Conservation (phyloP, 2,888 invertebrate genomes). For the Drosophila histrio region DNA sequence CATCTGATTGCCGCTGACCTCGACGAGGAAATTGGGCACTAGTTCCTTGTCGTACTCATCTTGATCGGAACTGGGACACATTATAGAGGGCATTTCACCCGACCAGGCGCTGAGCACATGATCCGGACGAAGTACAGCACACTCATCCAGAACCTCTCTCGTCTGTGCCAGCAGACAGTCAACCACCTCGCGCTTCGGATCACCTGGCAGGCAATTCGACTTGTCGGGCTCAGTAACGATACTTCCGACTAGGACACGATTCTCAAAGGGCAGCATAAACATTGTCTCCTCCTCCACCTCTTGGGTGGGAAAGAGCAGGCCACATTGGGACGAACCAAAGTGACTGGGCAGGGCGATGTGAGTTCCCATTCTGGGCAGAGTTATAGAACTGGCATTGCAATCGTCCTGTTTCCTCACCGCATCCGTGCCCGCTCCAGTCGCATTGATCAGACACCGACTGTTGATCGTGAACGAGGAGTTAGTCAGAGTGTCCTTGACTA, state of each 20-base stretch:
- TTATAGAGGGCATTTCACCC: conserved; percentile 97
- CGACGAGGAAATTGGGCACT: conserved; percentile 98
- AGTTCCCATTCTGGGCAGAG: conserved; percentile 81
- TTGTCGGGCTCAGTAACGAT: conserved; percentile 95
- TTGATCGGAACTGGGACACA: conserved; percentile 92
- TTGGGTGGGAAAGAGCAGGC: conserved; percentile 97
- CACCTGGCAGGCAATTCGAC: conserved; percentile 92
- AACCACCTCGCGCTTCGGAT: conserved; percentile 97
- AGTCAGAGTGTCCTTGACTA: conserved; percentile 90
- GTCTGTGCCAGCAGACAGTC: conserved; percentile 98
- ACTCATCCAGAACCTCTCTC: conserved; percentile 95
- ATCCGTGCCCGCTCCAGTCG: conserved; percentile 98
- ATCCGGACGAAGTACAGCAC: conserved; percentile 97
- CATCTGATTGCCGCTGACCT: conserved; percentile 94
- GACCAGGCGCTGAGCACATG: conserved; percentile 99
- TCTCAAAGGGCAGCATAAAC: conserved; percentile 99
- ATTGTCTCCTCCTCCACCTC: conserved; percentile 96
- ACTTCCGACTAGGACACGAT: conserved; percentile 95
- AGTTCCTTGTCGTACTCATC: conserved; percentile 86
- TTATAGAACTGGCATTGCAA: conserved; percentile 93
- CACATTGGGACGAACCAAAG: conserved; percentile 98
- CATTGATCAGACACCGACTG: conserved; percentile 97
- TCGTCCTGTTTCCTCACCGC: conserved; percentile 96
- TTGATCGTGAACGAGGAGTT: conserved; percentile 92
- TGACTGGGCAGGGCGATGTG: conserved; percentile 91